A percentile compares a stretch with the other conserved stretches of the same genome.
Evolutionary conservation across 2,888 invertebrate genomes (phyloP).

Genomic region (Serripes groenlandicus): DNA sequence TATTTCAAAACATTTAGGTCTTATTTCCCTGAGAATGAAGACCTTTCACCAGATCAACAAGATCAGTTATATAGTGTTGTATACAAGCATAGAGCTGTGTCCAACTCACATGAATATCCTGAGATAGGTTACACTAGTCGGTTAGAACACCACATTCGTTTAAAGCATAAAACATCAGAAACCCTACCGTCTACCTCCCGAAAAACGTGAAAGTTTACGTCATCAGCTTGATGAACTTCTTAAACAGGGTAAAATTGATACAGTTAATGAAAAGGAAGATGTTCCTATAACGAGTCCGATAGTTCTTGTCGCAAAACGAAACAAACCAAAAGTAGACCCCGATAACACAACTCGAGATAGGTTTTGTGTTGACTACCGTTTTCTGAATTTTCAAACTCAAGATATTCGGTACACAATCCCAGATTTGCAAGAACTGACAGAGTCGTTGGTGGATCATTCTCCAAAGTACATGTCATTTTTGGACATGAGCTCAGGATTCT

Average conservation of each 20-base stretch:
- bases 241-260: constrained; percentile 34
- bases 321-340: constrained; percentile 35
- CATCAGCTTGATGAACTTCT: constrained; percentile 50
- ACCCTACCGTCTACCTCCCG: constrained; percentile 35
- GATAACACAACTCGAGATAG: constrained; percentile 21
- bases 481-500: constrained; percentile 21
- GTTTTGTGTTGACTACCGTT: constrained; percentile 54
- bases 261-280: constrained; percentile 31
- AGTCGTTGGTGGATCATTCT: constrained; percentile 41
- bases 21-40: neutral
- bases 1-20: neutral
- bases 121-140: constrained; percentile 20
- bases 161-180: constrained; percentile 30
- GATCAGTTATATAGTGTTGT: neutral
- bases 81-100: constrained; percentile 16
- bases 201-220: constrained; percentile 24
- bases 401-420: constrained; percentile 38
- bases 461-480: constrained; percentile 32
- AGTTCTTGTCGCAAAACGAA: constrained; percentile 43
- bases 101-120: constrained; percentile 26
- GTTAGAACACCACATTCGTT: constrained; percentile 28
- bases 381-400: constrained; percentile 51
- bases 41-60: neutral
- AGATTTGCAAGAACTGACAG: constrained; percentile 51
- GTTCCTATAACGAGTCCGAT: constrained; percentile 45